A percentile compares a stretch with the other conserved stretches of the same genome.
These are phyloP conservation scores for Maccullochella peelii DNA, from an alignment of 2,113 vertebrate genomes.

Conservation along the genomic window DNA sequence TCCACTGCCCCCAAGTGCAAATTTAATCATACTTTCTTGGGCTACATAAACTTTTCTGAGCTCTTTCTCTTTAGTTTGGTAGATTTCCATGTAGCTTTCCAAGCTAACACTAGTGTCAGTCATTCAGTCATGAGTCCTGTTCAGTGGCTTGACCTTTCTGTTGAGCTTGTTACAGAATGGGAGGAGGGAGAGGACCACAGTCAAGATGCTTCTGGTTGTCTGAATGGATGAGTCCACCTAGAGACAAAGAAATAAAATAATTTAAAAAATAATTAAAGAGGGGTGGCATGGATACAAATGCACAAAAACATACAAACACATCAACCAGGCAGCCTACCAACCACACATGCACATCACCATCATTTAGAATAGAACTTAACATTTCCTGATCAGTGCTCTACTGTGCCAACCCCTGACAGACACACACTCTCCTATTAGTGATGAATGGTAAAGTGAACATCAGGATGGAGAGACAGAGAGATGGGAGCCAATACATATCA, in stretches of 20 bases:
- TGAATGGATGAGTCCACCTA: constrained; percentile 94
- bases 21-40: neutral
- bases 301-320: neutral
- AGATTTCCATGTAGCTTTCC: neutral
- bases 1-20: neutral
- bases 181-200: constrained; percentile 87
- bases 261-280: neutral
- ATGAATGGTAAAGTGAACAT: constrained; percentile 31
- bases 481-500: constrained; percentile 57
- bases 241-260: constrained; percentile 15
- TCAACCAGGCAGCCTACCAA: neutral
- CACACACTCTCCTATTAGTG: neutral
- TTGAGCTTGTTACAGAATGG: constrained; percentile 90
- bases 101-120: neutral
- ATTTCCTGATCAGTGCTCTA: constrained; percentile 8
- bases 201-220: constrained; percentile 88
- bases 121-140: neutral
- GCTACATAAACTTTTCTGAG: neutral
- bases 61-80: neutral
- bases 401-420: neutral
- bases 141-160: constrained; percentile 85
- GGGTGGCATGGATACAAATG: neutral
- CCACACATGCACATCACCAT: neutral
- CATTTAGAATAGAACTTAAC: neutral
- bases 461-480: constrained; percentile 24